Conservation (phyloP, 2,113 vertebrate species). For the Upupa epops region DNA sequence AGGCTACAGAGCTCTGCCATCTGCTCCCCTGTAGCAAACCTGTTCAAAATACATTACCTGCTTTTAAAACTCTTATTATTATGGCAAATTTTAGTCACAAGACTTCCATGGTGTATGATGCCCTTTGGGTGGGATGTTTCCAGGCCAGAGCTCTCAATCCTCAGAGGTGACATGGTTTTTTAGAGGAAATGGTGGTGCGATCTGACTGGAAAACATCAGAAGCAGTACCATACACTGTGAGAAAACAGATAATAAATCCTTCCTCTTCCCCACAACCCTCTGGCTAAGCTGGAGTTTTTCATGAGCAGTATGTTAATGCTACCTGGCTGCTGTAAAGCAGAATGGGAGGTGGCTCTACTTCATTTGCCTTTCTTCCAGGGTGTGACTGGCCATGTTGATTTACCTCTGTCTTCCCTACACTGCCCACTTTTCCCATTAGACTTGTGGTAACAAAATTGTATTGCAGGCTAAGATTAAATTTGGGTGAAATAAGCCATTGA, state of each 20-base stretch:
- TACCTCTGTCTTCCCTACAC: background rate
- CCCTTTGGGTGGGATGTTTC: background rate
- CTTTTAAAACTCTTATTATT: background rate
- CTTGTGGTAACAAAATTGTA: background rate
- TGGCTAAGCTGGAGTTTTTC: background rate
- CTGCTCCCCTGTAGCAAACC: background rate
- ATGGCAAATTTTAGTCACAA: background rate
- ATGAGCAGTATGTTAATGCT: background rate
- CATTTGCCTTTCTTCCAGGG: background rate
- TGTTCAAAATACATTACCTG: background rate
- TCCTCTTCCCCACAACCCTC: background rate
- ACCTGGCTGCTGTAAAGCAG: background rate
- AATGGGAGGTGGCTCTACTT: background rate
- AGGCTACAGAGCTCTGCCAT: background rate
- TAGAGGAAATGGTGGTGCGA: fast-evolving
- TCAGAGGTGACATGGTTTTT: background rate
- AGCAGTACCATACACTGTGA: fast-evolving
- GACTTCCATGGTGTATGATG: fast-evolving
- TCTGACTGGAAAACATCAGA: background rate
- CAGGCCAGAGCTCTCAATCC: background rate
- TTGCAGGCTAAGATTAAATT: background rate
- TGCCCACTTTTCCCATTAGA: background rate
- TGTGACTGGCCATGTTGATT: background rate
- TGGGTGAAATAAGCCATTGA: background rate
- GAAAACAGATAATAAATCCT: background rate